Evolutionary conservation across 1,140 invertebrate genomes (phyloP).

Genomic region (Eulimnadia texana): DNA sequence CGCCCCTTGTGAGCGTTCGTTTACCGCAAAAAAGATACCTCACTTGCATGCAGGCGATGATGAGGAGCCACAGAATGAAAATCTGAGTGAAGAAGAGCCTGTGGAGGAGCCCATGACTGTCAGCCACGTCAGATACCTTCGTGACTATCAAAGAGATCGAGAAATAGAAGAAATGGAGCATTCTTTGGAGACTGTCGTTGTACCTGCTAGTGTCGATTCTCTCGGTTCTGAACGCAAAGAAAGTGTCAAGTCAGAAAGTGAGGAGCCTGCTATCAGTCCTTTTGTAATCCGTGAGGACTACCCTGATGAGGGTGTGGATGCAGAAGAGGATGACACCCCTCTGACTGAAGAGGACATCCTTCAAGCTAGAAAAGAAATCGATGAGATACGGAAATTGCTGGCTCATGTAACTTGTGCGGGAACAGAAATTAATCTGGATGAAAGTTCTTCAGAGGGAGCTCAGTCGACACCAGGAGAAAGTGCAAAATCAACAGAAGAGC

Average conservation of each 20-base stretch:
- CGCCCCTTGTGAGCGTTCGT: neutral
- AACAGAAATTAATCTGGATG: neutral
- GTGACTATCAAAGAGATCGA: neutral
- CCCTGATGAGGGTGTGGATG: neutral
- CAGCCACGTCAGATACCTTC: neutral
- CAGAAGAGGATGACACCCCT: neutral
- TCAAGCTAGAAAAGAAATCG: conserved; percentile 7
- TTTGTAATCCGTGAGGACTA: conserved; percentile 4
- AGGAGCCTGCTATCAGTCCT: neutral
- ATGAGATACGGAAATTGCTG: conserved; percentile 6
- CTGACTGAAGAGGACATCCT: conserved; percentile 7
- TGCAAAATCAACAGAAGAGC: neutral
- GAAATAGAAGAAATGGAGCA: conserved; percentile 2
- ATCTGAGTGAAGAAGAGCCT: neutral
- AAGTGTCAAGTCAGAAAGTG: neutral
- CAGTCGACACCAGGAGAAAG: neutral
- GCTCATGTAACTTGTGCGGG: neutral
- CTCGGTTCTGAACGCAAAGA: neutral
- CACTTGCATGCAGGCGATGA: no score
- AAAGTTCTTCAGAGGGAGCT: neutral
- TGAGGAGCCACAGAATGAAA: neutral
- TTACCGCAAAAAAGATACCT: neutral
- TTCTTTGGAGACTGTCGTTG: neutral
- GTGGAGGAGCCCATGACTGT: neutral
- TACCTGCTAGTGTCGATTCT: neutral